Evolutionary conservation across 2,888 invertebrate species (phyloP).

Genomic region (Mythimna vitellina): DNA sequence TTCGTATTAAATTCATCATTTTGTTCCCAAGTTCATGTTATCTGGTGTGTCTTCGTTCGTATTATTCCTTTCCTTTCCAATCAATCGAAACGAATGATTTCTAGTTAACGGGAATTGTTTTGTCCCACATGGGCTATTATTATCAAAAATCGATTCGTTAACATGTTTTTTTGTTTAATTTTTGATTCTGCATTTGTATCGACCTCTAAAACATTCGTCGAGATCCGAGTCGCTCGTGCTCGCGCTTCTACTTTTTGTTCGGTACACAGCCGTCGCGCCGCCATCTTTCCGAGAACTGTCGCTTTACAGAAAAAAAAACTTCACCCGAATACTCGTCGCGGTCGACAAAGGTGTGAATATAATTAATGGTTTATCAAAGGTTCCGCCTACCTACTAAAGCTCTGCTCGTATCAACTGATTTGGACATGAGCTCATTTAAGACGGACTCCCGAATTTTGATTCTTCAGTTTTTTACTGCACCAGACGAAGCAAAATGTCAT

Average conservation of each 20-base stretch:
- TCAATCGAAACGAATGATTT: slow-evolving; percentile 26
- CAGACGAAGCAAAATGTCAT: slow-evolving; percentile 57
- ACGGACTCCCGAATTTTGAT: slow-evolving; percentile 60
- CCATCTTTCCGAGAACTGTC: slow-evolving; percentile 85
- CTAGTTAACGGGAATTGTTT: slow-evolving; percentile 25
- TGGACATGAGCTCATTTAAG: slow-evolving; percentile 74
- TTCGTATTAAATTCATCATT: slow-evolving; percentile 12
- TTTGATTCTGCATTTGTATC: slow-evolving; percentile 72
- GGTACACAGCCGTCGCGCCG: slow-evolving; percentile 69
- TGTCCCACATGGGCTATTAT: slow-evolving; percentile 45
- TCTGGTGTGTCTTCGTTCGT: slow-evolving; percentile 1
- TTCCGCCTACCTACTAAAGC: slow-evolving; percentile 75
- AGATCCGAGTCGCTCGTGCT: slow-evolving; percentile 80
- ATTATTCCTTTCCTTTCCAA: slow-evolving; percentile 25
- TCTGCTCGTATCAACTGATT: slow-evolving; percentile 70
- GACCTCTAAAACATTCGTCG: slow-evolving; percentile 75
- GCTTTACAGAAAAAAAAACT: slow-evolving; percentile 72
- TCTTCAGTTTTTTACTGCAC: slow-evolving; percentile 54
- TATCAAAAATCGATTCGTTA: slow-evolving; percentile 51
- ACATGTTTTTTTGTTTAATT: slow-evolving; percentile 56
- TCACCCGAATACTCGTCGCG: slow-evolving; percentile 71
- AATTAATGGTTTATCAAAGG: slow-evolving; percentile 88
- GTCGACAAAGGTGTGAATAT: slow-evolving; percentile 88
- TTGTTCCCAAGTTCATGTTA: background rate
- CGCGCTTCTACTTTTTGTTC: slow-evolving; percentile 79